Conservation (phyloP, 1,140 invertebrate species). For the Leptinotarsa undecemlineata region DNA sequence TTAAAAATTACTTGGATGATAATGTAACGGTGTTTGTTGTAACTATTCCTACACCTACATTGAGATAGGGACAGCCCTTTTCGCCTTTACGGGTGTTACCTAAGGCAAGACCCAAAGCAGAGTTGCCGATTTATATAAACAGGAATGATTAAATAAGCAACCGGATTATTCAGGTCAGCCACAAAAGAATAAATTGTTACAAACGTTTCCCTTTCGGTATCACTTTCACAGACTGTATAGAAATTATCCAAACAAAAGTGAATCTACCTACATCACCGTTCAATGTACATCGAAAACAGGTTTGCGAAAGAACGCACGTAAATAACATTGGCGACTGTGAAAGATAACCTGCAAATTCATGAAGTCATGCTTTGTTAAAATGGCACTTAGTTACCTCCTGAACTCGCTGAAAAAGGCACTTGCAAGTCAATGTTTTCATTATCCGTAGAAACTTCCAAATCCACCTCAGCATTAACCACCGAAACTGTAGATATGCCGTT, state of each 20-base stretch:
- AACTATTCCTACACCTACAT: neutral
- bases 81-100: constrained; percentile 42
- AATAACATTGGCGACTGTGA: constrained; percentile 26
- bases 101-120: constrained; percentile 41
- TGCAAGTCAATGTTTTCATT: constrained; percentile 51
- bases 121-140: constrained; percentile 36
- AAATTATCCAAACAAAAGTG: constrained; percentile 43
- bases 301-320: constrained; percentile 31
- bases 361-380: constrained; percentile 29
- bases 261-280: constrained; percentile 34
- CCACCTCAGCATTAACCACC: constrained; percentile 47
- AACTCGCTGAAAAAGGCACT: constrained; percentile 54
- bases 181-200: neutral
- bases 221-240: constrained; percentile 41
- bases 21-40: neutral
- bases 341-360: constrained; percentile 45
- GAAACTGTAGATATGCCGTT: constrained; percentile 46
- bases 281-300: constrained; percentile 38
- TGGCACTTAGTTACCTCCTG: constrained; percentile 45
- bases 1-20: constrained; percentile 12
- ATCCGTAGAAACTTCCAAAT: constrained; percentile 51
- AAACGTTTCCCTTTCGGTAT: constrained; percentile 43
- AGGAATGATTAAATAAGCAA: neutral
- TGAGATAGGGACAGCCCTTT: constrained; percentile 32
- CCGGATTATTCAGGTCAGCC: neutral